Conservation (phyloP, 2,113 vertebrate species). For the Spheniscus mendiculus region DNA sequence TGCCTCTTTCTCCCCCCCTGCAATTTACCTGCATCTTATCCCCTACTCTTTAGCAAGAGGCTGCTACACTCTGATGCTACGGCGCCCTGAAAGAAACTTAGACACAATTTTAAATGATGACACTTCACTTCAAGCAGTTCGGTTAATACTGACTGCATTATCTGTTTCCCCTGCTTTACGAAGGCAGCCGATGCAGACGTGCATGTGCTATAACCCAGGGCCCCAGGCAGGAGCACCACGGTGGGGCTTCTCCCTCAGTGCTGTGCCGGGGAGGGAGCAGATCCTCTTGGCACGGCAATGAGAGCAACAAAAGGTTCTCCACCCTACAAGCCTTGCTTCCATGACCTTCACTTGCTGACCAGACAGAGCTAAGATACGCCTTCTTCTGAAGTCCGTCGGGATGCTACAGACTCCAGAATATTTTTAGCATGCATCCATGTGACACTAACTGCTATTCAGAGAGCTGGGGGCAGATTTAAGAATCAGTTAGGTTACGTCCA, state of each 20-base stretch:
- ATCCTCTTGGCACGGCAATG: neutral
- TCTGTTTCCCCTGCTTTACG: neutral
- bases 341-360: neutral
- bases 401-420: neutral
- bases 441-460: neutral
- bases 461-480: neutral
- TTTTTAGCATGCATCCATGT: slow-evolving; percentile 33
- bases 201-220: neutral
- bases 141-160: neutral
- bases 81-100: neutral
- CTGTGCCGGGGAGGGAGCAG: neutral
- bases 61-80: neutral
- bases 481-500: neutral
- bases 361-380: neutral
- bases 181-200: neutral
- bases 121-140: neutral
- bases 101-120: neutral
- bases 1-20: neutral
- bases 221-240: neutral
- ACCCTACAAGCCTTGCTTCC: neutral
- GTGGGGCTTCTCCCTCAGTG: neutral
- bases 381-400: neutral
- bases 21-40: neutral
- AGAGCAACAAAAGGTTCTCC: neutral
- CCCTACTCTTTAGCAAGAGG: neutral